phyloP scores from a whole-genome alignment of 2,113 vertebrate genomes.

The Campylorhamphus procurvoides region DNA sequence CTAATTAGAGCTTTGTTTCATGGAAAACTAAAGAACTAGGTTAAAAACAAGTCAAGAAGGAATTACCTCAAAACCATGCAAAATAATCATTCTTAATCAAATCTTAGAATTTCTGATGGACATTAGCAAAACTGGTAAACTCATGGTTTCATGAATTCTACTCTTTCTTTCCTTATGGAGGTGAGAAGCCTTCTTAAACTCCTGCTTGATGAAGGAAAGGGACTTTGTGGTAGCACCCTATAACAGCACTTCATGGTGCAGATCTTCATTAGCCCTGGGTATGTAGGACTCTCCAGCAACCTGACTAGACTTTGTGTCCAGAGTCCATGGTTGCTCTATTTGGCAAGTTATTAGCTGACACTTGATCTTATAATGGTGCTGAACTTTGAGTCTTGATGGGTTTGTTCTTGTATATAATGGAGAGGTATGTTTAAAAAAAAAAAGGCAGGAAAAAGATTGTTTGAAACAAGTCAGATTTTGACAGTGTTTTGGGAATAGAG shows the following conservation, averaged over 20 bases:
- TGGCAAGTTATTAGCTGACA: conserved; percentile 7
- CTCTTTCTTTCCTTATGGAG: not conserved
- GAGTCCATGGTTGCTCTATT: not conserved
- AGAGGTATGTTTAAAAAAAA: not conserved
- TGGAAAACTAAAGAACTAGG: not conserved
- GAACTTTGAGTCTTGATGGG: not conserved
- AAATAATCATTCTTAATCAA: not conserved
- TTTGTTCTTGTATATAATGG: not conserved
- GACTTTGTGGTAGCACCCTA: not conserved
- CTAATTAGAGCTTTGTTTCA: not conserved
- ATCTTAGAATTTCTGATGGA: not conserved
- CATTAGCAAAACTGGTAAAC: not conserved
- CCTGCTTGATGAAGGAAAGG: not conserved
- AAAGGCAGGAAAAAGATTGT: not conserved
- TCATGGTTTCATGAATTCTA: not conserved
- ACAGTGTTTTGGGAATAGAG: not conserved
- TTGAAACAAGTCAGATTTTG: not conserved
- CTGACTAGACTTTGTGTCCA: not conserved
- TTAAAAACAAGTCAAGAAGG: not conserved
- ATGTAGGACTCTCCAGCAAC: not conserved
- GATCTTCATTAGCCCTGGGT: not conserved
- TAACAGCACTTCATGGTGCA: not conserved
- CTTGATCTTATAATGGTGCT: not conserved
- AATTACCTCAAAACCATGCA: not conserved
- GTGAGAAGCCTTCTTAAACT: not conserved